Percentiles rank a stretch among this genome's conserved stretches.
Evolutionary conservation across 2,888 invertebrate species (phyloP).

Genomic region (Pseudococcus jackbeardsleyi): DNA sequence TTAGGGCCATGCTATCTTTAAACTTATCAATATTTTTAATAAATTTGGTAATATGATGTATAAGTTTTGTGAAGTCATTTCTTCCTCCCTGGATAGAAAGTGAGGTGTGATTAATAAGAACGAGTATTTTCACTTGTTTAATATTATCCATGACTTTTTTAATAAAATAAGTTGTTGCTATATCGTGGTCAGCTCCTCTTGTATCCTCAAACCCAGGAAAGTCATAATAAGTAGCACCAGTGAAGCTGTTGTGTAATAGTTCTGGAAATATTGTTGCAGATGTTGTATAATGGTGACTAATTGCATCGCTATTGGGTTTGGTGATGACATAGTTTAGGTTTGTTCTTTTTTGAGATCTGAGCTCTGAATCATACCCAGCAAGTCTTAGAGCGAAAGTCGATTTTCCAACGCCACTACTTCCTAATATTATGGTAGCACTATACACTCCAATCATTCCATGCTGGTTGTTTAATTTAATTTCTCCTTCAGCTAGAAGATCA

Average conservation of each 20-base stretch:
- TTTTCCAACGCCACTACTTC: not conserved
- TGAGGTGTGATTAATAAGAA: conserved; percentile 68
- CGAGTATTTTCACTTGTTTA: conserved; percentile 68
- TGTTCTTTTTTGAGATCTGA: not conserved
- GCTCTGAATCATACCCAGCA: not conserved
- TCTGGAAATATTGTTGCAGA: conserved; percentile 57
- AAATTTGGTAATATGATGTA: conserved; percentile 54
- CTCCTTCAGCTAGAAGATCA: no score
- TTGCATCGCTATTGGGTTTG: not conserved
- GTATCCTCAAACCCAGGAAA: not conserved
- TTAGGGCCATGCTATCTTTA: no score
- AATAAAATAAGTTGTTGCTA: conserved; percentile 68
- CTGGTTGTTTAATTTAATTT: no score
- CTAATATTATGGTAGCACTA: not conserved
- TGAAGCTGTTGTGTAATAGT: conserved; percentile 60
- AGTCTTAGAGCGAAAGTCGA: not conserved
- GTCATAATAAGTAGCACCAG: conserved; percentile 65
- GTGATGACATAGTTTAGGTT: conserved; percentile 58
- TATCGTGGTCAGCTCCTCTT: conserved; percentile 66
- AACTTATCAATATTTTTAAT: no score
- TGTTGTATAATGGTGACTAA: not conserved
- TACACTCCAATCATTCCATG: no score
- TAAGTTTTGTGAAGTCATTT: conserved; percentile 61
- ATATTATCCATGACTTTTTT: conserved; percentile 68
- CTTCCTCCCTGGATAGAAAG: conserved; percentile 65